phyloP scores from a whole-genome alignment of 2,797 vertebrate species.

The Trematomus bernacchii region DNA sequence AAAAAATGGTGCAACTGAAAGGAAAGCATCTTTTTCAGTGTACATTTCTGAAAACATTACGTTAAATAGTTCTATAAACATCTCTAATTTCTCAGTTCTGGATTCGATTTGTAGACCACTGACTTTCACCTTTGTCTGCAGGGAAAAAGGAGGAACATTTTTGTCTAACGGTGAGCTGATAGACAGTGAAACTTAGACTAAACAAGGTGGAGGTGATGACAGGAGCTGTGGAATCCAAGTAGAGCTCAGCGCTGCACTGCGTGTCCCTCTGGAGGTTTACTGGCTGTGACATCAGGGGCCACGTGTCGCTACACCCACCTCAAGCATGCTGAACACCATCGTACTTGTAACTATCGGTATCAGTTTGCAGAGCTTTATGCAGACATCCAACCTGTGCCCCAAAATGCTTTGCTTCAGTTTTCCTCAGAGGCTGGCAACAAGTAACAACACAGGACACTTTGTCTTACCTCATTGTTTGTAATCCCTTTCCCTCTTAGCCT shows the following conservation, averaged over 20 bases:
- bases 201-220: conserved; percentile 79
- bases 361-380: not conserved
- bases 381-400: not conserved
- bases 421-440: no score
- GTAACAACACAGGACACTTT: no score
- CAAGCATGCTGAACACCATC: not conserved
- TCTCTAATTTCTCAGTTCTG: conserved; percentile 36
- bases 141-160: conserved; percentile 50
- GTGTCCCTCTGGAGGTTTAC: conserved; percentile 60
- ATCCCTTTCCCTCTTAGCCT: no score
- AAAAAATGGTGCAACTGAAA: not conserved
- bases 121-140: conserved; percentile 34
- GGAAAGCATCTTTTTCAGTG: not conserved
- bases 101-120: conserved; percentile 36
- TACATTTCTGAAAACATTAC: conserved; percentile 1
- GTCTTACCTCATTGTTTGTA: no score
- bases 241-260: conserved; percentile 40
- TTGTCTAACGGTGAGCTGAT: conserved; percentile 68
- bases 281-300: conserved; percentile 61
- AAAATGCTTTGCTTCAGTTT: no score
- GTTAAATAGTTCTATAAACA: not conserved
- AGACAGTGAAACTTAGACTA: conserved; percentile 81
- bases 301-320: conserved; percentile 33
- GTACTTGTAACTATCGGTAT: conserved; percentile 1
- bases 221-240: conserved; percentile 66